Evolutionary conservation across 2,113 vertebrate genomes (phyloP).

Genomic region (Oceanites oceanicus): DNA sequence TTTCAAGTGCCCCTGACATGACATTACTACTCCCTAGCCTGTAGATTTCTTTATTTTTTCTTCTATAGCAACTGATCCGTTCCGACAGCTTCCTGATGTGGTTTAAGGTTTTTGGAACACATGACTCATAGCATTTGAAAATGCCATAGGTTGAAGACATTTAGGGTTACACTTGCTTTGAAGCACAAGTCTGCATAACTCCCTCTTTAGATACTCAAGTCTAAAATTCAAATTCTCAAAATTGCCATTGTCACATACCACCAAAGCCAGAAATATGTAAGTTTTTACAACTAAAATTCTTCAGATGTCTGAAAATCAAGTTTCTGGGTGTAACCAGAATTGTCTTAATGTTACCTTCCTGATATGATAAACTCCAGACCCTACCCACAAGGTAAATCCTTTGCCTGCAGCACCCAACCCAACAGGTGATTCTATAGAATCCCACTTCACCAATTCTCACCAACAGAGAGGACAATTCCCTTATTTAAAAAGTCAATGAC

Average conservation of each 20-base stretch:
- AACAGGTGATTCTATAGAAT: neutral
- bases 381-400: neutral
- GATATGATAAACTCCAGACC: neutral
- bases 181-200: neutral
- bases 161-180: neutral
- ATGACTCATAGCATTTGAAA: neutral
- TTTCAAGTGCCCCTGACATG: neutral
- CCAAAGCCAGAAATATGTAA: neutral
- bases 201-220: neutral
- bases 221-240: neutral
- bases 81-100: neutral
- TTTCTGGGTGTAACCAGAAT: neutral
- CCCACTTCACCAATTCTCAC: neutral
- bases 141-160: neutral
- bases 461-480: neutral
- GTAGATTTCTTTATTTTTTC: neutral
- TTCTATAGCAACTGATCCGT: neutral
- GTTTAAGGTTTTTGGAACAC: neutral
- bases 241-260: neutral
- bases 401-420: neutral
- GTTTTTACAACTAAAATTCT: neutral
- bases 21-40: neutral
- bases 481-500: neutral
- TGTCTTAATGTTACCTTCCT: neutral
- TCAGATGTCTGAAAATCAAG: neutral